A percentile compares a stretch with the other conserved stretches of the same genome.
These are phyloP conservation scores for Stenolophus ochropezus DNA, from an alignment of 2,888 invertebrate genomes.

Conservation along the genomic window DNA sequence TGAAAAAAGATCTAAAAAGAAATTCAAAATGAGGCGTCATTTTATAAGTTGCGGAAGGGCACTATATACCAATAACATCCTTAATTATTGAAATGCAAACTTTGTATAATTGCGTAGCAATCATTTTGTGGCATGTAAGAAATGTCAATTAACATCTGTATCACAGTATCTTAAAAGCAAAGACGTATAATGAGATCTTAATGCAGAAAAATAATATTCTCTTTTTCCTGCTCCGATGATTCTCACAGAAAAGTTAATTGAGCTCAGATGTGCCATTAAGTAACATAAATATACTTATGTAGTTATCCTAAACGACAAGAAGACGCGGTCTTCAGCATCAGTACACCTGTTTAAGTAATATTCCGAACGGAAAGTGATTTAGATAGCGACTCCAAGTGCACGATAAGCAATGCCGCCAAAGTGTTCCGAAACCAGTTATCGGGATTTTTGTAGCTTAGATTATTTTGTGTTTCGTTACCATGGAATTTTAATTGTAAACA, in stretches of 20 bases:
- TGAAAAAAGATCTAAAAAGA: too few relatives aligned
- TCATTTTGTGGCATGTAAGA: not conserved
- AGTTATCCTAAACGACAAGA: not conserved
- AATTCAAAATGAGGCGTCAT: too few relatives aligned
- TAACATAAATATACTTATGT: slow-evolving; percentile 1
- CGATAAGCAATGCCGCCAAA: slow-evolving; percentile 39
- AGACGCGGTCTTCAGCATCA: slow-evolving; percentile 1
- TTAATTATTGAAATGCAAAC: too few relatives aligned
- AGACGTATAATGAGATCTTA: not conserved
- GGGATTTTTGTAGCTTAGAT: slow-evolving; percentile 34
- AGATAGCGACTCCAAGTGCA: slow-evolving; percentile 36
- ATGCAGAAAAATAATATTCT: slow-evolving; percentile 29
- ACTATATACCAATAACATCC: too few relatives aligned
- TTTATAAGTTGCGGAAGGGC: too few relatives aligned
- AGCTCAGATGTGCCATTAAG: slow-evolving; percentile 4
- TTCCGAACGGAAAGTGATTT: slow-evolving; percentile 56
- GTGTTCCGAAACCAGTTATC: slow-evolving; percentile 29
- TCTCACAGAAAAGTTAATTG: slow-evolving; percentile 16
- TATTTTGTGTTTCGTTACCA: slow-evolving; percentile 12
- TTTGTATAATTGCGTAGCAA: too few relatives aligned
- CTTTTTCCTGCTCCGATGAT: too few relatives aligned
- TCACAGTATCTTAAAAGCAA: not conserved
- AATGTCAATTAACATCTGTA: not conserved
- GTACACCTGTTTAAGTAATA: slow-evolving; percentile 56
- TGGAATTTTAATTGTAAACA: slow-evolving; percentile 41